Evolutionary conservation across 2,888 invertebrate species (phyloP), one percentile per base, ranked within the genome.

Genomic region (Auanema sp.): DNA sequence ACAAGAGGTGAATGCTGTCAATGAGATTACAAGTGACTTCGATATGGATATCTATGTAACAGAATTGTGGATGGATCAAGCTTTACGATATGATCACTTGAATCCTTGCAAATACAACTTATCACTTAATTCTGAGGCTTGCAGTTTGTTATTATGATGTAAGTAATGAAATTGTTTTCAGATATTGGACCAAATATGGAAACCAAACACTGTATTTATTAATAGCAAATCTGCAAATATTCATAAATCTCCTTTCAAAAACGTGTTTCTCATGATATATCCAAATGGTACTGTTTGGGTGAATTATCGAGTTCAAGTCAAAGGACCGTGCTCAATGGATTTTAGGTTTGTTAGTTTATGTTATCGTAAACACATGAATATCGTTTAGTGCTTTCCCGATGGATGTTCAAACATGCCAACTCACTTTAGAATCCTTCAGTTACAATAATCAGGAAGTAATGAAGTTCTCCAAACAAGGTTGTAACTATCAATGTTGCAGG

Each of bases 271-370:
- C 11, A 81, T 83, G 80, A 83, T 83, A 42, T 83, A 83, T 54
- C 77, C 76, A n/a, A 83, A 83, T 68, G 83, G 83, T 16, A 81
- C 81, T 1, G 83, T 83, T 10, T 83, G 83, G 83, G 76, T 83
- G 18, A 79, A 83, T 63, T 78, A 83, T 47, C 65, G 78, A 49
- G 73, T 79, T 18, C 76, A 77, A 62, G 79, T 79, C 16, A 75
- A 75, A 52, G 79, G 78, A 10, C 79, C 79, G 8, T 76, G 77
- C 53, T 63, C 63, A 0, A 79, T 79, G 79, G 79, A 79, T 54
- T 79, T 79, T 50, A 73, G 67, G 64, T 75, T 25, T 2, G 21
- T 58, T 49, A n/a, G 6, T 12, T 6, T 11, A 2, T 58, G 58
- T 16, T 42, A 6, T 18, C 16, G 21, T 40, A 51, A 33, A 33